Percentiles rank a stretch among this genome's conserved stretches.
These are phyloP conservation scores for Rhopalosiphum padi DNA, from an alignment of 1,140 invertebrate species.

Conservation along the genomic window DNA sequence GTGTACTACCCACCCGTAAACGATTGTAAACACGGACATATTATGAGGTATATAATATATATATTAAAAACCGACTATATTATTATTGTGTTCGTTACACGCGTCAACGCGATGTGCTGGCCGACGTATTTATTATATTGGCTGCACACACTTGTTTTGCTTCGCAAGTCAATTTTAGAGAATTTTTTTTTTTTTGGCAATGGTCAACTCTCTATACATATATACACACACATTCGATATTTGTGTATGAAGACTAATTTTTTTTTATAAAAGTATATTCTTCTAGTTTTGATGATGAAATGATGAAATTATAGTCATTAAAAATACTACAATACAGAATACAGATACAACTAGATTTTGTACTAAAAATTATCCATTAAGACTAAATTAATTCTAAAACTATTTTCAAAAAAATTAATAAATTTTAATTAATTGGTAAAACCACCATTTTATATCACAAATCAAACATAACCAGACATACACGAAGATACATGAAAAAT, in stretches of 20 bases:
- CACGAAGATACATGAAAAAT: background rate
- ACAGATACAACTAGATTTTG: background rate
- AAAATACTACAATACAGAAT: too few relatives aligned
- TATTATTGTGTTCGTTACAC: background rate
- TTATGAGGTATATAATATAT: background rate
- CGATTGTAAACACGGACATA: background rate
- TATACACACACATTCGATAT: background rate
- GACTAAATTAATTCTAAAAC: too few relatives aligned
- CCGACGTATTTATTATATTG: background rate
- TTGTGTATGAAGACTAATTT: background rate
- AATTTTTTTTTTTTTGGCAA: background rate
- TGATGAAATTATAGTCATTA: too few relatives aligned
- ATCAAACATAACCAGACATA: background rate
- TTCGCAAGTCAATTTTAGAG: background rate
- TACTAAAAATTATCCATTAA: too few relatives aligned
- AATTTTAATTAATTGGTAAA: too few relatives aligned
- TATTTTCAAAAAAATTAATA: too few relatives aligned
- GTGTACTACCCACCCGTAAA: background rate
- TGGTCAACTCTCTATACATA: background rate
- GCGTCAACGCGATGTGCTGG: background rate
- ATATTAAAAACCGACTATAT: background rate
- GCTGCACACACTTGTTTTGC: background rate
- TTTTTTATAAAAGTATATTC: background rate
- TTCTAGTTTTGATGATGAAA: too few relatives aligned
- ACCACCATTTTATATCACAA: too few relatives aligned